These are phyloP conservation scores for Xylophagus ater DNA, from an alignment of 2,888 invertebrate species.

Conservation along the genomic window DNA sequence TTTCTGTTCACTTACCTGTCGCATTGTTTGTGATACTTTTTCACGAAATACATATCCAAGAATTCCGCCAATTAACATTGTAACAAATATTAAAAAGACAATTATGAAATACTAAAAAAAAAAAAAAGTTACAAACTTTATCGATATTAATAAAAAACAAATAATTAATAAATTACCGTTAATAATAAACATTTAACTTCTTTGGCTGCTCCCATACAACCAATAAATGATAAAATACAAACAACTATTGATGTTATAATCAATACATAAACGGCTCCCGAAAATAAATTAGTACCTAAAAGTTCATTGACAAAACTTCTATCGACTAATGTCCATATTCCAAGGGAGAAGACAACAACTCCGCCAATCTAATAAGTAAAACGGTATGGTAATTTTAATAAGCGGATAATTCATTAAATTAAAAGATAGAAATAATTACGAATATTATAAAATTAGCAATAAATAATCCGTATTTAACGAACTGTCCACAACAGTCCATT, in stretches of 20 bases:
- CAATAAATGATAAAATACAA: slow-evolving; percentile 75
- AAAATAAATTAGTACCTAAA: slow-evolving; percentile 76
- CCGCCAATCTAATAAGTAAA: slow-evolving; percentile 59
- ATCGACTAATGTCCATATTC: slow-evolving; percentile 75
- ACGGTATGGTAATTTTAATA: neutral
- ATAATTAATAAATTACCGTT: slow-evolving; percentile 52
- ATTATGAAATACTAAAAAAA: slow-evolving; percentile 74
- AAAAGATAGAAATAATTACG: slow-evolving; percentile 52
- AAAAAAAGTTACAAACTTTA: slow-evolving; percentile 8
- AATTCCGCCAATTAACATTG: slow-evolving; percentile 82
- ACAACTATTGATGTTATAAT: slow-evolving; percentile 72
- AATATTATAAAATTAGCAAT: slow-evolving; percentile 73
- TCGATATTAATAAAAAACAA: slow-evolving; percentile 1
- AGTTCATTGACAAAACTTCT: slow-evolving; percentile 75
- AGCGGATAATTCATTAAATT: neutral
- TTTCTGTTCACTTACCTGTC: slow-evolving; percentile 39
- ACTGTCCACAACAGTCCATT: slow-evolving; percentile 81
- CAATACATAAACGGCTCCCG: slow-evolving; percentile 74
- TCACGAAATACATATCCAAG: slow-evolving; percentile 82
- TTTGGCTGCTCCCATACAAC: slow-evolving; percentile 86
- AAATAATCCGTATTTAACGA: slow-evolving; percentile 78
- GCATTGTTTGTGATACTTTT: slow-evolving; percentile 63
- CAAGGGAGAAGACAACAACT: slow-evolving; percentile 60
- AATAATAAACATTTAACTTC: slow-evolving; percentile 90
- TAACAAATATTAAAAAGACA: slow-evolving; percentile 77